Evolutionary conservation across 2,113 vertebrate genomes (phyloP).

Genomic region (Centropus unirufus): DNA sequence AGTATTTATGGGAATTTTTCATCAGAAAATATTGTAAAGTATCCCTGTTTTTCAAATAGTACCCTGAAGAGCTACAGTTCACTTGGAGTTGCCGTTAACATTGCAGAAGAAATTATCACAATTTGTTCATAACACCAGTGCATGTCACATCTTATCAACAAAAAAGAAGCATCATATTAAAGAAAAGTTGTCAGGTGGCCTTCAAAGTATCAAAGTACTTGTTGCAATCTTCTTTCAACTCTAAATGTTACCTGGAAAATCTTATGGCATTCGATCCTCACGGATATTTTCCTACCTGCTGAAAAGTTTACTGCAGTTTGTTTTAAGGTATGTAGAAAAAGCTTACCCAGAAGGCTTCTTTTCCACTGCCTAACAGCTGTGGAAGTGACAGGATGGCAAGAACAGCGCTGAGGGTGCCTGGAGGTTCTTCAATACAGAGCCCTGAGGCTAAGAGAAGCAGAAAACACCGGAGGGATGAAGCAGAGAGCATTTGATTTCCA

Average conservation of each 20-base stretch:
- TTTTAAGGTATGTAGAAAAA: background rate
- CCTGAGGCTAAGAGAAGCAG: background rate
- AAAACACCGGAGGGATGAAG: background rate
- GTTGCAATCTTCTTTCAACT: background rate
- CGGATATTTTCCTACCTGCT: background rate
- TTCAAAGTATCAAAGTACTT: background rate
- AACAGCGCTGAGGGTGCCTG: background rate
- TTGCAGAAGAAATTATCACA: background rate
- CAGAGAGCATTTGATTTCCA: background rate
- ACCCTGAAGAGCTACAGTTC: background rate
- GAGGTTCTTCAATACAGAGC: background rate
- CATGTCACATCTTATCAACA: background rate
- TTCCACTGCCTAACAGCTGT: background rate
- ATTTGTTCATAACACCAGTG: background rate
- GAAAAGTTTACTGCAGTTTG: background rate
- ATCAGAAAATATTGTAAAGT: background rate
- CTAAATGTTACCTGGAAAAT: background rate
- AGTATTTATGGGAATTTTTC: background rate
- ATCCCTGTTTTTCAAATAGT: background rate
- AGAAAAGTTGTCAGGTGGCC: background rate
- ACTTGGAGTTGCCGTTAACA: background rate
- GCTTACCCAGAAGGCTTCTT: background rate
- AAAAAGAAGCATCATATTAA: background rate
- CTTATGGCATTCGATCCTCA: background rate
- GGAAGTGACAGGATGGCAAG: background rate